Conservation (phyloP, 2,113 vertebrate species). For the Chaetops frenatus region DNA sequence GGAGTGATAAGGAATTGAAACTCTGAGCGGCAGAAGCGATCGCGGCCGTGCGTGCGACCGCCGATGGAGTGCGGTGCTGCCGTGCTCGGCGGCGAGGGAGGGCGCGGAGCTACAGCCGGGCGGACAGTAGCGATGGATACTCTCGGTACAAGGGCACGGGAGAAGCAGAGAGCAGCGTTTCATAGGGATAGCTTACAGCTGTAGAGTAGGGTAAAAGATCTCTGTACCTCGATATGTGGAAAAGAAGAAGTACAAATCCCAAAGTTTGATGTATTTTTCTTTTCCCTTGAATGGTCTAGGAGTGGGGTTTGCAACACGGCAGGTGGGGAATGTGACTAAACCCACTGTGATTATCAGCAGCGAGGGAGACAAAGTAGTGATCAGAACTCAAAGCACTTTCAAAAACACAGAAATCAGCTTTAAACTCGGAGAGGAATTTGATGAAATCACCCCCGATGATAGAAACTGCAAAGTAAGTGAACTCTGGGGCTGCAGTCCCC, state of each 20-base stretch:
- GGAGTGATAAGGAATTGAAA: neutral
- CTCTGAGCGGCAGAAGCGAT: neutral
- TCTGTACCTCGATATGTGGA: neutral
- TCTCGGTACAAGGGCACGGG: neutral
- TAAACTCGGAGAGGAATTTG: constrained; percentile 90
- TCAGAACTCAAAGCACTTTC: constrained; percentile 88
- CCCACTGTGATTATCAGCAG: constrained; percentile 88
- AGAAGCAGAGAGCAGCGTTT: neutral
- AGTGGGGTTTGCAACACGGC: constrained; percentile 86
- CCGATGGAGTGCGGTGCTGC: fast-evolving
- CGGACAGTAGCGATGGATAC: fast-evolving
- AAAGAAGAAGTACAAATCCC: neutral
- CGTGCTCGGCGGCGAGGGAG: neutral
- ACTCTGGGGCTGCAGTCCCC: neutral
- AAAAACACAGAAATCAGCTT: constrained; percentile 91
- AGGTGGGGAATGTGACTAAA: constrained; percentile 91
- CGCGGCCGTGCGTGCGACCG: neutral
- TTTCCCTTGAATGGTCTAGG: constrained; percentile 66
- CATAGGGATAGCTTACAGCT: neutral
- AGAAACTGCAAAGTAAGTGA: constrained; percentile 88
- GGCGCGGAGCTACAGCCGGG: fast-evolving
- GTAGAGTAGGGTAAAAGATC: neutral
- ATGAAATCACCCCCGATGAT: constrained; percentile 86
- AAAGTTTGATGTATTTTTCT: neutral
- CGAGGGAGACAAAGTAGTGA: constrained; percentile 83